Conservation (phyloP, 1,140 invertebrate genomes). For the Penaeus japonicus region DNA sequence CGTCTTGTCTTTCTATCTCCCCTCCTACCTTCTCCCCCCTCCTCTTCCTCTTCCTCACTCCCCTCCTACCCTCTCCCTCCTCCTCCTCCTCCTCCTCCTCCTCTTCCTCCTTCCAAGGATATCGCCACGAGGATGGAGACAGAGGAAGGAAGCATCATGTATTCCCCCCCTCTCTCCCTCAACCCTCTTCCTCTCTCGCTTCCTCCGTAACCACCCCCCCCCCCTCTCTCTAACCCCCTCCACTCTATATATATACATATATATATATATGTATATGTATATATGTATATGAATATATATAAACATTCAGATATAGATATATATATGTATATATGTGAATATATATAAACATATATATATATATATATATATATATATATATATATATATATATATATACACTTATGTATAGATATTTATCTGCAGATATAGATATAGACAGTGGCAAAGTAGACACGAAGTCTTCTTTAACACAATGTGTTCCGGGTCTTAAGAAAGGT, state of each 20-base stretch:
- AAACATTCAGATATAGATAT: not conserved
- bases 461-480: too few relatives aligned
- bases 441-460: not conserved
- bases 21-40: not conserved
- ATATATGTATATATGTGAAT: not conserved
- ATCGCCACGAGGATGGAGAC: too few relatives aligned
- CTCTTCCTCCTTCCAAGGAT: not conserved
- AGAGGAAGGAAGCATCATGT: not conserved
- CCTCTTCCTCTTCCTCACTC: too few relatives aligned
- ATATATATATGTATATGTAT: not conserved
- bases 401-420: not conserved
- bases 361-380: not conserved
- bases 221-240: not conserved
- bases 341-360: conserved; percentile 3
- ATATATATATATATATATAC: not conserved
- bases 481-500: too few relatives aligned
- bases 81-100: not conserved
- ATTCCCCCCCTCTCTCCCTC: not conserved
- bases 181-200: not conserved
- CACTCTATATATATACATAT: not conserved
- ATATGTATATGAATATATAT: not conserved
- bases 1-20: too few relatives aligned
- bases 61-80: not conserved
- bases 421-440: not conserved
- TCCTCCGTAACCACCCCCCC: too few relatives aligned